A percentile compares a stretch with the other conserved stretches of the same genome.
These are phyloP conservation scores for Thyatira batis DNA, from an alignment of 2,888 invertebrate species.

Conservation along the genomic window DNA sequence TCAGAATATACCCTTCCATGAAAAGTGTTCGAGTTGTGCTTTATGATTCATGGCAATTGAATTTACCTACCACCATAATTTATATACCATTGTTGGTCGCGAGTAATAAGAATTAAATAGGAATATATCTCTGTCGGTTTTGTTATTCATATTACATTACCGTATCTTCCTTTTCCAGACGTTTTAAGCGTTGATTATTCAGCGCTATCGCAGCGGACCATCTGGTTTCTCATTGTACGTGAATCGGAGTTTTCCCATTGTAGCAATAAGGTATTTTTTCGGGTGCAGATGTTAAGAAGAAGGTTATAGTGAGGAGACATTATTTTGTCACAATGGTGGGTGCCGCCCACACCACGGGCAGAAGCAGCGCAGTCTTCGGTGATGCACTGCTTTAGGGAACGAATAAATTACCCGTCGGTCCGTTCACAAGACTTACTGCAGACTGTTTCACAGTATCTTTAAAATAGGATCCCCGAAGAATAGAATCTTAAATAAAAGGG, in stretches of 20 bases:
- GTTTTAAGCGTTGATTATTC: constrained; percentile 83
- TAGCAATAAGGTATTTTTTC: constrained; percentile 58
- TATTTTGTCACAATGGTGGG: constrained; percentile 81
- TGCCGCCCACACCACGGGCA: constrained; percentile 75
- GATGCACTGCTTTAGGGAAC: constrained; percentile 79
- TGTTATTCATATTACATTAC: constrained; percentile 82
- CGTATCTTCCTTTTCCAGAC: constrained; percentile 82
- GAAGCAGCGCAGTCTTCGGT: constrained; percentile 69
- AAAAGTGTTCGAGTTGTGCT: constrained; percentile 25
- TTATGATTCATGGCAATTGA: constrained; percentile 49
- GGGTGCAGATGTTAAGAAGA: constrained; percentile 43
- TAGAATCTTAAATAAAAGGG: constrained; percentile 50
- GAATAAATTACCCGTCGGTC: constrained; percentile 76
- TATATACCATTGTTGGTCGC: constrained; percentile 67
- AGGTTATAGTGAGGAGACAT: constrained; percentile 75
- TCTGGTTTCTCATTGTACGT: constrained; percentile 52
- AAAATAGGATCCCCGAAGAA: constrained; percentile 40
- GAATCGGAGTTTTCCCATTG: constrained; percentile 45
- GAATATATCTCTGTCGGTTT: constrained; percentile 78
- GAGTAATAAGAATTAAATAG: constrained; percentile 78
- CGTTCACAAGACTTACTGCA: constrained; percentile 60
- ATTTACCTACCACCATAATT: constrained; percentile 59
- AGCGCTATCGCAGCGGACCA: constrained; percentile 75
- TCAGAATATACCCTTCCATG: constrained; percentile 18
- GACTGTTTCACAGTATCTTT: constrained; percentile 62